Evolutionary conservation across 2,888 invertebrate species (phyloP).

Genomic region (Choreutis nemorana): DNA sequence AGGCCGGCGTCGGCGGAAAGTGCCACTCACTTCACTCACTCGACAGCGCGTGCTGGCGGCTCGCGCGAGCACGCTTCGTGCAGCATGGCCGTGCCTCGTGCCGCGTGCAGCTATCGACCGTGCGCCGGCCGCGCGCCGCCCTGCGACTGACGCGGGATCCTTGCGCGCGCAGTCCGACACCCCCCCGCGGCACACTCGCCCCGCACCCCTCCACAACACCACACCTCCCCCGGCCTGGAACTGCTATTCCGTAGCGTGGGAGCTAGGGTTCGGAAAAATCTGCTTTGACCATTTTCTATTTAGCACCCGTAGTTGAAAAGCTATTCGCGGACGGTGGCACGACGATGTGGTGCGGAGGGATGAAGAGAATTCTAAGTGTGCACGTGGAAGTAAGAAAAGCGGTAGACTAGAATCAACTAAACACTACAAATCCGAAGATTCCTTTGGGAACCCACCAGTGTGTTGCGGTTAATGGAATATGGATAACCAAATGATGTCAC

Average conservation of each 20-base stretch:
- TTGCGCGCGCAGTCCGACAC: constrained; percentile 48
- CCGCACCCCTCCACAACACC: constrained; percentile 13
- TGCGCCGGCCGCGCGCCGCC: constrained; percentile 53
- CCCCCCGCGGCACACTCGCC: constrained; percentile 24
- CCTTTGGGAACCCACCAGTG: too few species aligned
- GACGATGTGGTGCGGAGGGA: too few species aligned
- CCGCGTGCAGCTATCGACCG: constrained; percentile 53
- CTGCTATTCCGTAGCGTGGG: not conserved
- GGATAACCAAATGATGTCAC: too few species aligned
- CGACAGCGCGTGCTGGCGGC: constrained; percentile 29
- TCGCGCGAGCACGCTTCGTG: constrained; percentile 45
- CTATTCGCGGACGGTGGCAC: too few species aligned
- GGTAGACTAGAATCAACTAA: too few species aligned
- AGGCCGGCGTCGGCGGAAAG: constrained; percentile 7
- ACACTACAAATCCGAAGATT: too few species aligned
- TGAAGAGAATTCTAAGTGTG: too few species aligned
- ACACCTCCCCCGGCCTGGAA: constrained; percentile 7
- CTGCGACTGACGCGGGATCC: constrained; percentile 46
- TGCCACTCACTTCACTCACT: constrained; percentile 30
- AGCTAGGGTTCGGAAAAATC: constrained; percentile 1
- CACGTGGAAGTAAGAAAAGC: too few species aligned
- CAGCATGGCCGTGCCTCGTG: constrained; percentile 41
- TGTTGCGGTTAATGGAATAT: too few species aligned
- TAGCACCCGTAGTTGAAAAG: too few species aligned
- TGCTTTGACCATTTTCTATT: too few species aligned